A percentile compares a stretch with the other conserved stretches of the same genome.
Evolutionary conservation across 2,888 invertebrate species (phyloP).

Genomic region (Phasia obesa): DNA sequence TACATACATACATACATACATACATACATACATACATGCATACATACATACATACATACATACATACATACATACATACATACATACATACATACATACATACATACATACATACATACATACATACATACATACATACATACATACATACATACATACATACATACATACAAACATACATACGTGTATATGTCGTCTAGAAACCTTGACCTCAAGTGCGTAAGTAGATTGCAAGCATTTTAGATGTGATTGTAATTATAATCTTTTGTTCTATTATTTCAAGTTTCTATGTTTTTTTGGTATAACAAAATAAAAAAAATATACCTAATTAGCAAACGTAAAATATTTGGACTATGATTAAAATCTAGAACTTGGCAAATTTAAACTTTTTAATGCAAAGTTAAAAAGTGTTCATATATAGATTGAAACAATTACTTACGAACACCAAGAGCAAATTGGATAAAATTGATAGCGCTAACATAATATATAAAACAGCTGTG

Average conservation of each 20-base stretch:
- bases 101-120: not conserved
- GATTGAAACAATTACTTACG: too few species aligned
- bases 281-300: too few species aligned
- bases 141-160: not conserved
- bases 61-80: not conserved
- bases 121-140: not conserved
- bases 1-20: not conserved
- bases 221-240: slow-evolving; percentile 33
- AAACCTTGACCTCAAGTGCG: slow-evolving; percentile 42
- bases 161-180: not conserved
- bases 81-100: not conserved
- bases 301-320: too few species aligned
- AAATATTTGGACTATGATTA: too few species aligned
- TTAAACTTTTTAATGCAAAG: too few species aligned
- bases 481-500: too few species aligned
- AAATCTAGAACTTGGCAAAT: too few species aligned
- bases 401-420: too few species aligned
- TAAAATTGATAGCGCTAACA: too few species aligned
- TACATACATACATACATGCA: not conserved
- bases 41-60: not conserved
- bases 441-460: too few species aligned
- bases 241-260: not conserved
- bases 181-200: not conserved
- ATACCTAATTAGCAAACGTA: too few species aligned
- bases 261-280: not conserved